Evolutionary conservation across 2,113 vertebrate species (phyloP).

Genomic region (Micronycteris hirsuta): DNA sequence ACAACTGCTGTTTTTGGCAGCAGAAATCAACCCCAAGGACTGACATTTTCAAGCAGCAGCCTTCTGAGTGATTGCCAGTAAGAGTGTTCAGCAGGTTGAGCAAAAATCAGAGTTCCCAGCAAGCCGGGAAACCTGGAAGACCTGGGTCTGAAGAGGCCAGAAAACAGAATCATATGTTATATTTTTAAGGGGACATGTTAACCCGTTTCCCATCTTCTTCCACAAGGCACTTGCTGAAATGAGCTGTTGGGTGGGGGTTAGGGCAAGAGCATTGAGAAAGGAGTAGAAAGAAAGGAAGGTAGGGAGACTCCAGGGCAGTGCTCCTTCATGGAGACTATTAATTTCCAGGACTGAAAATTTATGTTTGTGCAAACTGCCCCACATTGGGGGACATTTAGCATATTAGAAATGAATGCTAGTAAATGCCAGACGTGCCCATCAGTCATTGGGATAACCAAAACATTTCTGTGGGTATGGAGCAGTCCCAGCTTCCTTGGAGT

Average conservation of each 20-base stretch:
- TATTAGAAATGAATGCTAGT: not conserved
- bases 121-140: not conserved
- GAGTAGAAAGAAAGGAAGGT: not conserved
- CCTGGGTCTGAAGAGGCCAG: not conserved
- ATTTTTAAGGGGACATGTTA: not conserved
- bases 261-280: not conserved
- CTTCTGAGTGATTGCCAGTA: constrained; percentile 38
- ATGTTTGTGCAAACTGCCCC: not conserved
- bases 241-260: not conserved
- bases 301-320: not conserved
- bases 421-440: not conserved
- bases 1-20: constrained; percentile 43
- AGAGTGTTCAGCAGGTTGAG: not conserved
- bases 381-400: not conserved
- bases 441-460: not conserved
- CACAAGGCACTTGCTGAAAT: not conserved
- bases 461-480: not conserved
- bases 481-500: not conserved
- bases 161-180: not conserved
- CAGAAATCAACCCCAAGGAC: constrained; percentile 23
- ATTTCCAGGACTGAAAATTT: not conserved
- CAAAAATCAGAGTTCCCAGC: not conserved
- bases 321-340: not conserved
- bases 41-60: constrained; percentile 28
- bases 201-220: not conserved